Conservation (phyloP, 64 coral and sea anemone genomes). For the Actinia equina region DNA sequence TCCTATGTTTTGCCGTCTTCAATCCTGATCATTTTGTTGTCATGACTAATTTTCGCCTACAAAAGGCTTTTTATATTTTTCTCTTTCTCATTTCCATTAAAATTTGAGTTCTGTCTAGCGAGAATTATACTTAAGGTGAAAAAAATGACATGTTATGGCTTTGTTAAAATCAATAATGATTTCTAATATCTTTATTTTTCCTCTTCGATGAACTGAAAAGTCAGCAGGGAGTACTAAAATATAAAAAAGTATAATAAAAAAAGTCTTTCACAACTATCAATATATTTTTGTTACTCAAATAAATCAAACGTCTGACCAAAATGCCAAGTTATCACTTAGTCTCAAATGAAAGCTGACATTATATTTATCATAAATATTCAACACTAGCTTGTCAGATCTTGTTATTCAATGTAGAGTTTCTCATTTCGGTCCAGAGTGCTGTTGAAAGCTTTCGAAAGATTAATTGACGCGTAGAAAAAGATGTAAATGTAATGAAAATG, state of each 20-base stretch:
- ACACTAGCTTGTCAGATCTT: not conserved
- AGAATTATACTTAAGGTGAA: not conserved
- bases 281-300: not conserved
- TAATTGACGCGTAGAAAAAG: not conserved
- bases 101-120: not conserved
- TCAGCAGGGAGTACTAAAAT: not conserved
- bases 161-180: not conserved
- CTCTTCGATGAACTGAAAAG: not conserved
- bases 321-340: not conserved
- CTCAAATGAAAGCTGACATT: not conserved
- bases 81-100: not conserved
- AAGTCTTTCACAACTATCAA: not conserved
- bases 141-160: not conserved
- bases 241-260: not conserved
- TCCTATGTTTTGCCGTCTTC: not conserved
- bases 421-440: not conserved
- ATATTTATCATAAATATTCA: not conserved
- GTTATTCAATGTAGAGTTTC: not conserved
- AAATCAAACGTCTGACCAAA: constrained; percentile 3
- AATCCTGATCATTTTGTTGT: not conserved
- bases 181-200: not conserved
- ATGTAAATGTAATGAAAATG: not conserved
- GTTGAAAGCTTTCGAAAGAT: not conserved
- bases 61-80: not conserved
- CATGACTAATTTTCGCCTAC: not conserved